Evolutionary conservation across 2,113 vertebrate species (phyloP).

Genomic region (Brachionichthys hirsutus): DNA sequence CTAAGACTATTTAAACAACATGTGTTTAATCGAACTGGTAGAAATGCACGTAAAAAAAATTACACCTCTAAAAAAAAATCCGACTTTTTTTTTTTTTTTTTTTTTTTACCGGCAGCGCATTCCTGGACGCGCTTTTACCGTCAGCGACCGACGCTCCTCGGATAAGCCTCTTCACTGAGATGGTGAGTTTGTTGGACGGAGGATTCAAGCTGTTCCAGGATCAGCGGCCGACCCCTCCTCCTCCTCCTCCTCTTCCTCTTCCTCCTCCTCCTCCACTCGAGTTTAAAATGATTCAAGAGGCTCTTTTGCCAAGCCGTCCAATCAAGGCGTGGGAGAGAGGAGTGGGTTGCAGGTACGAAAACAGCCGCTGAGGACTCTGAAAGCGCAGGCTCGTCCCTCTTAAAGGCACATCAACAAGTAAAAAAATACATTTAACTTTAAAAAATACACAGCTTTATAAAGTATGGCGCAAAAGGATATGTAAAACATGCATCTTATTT

Average conservation of each 20-base stretch:
- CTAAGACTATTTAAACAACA: background rate
- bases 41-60: background rate
- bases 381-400: no score
- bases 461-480: no score
- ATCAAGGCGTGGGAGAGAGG: no score
- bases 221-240: conserved; percentile 27
- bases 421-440: conserved; percentile 14
- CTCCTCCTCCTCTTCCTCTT: conserved; percentile 25
- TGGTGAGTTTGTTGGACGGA: conserved; percentile 22
- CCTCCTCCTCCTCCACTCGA: no score
- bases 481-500: no score
- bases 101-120: conserved; percentile 2
- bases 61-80: background rate
- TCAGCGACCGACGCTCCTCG: conserved; percentile 11
- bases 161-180: conserved; percentile 49
- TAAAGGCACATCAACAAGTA: no score
- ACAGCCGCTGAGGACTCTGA: no score
- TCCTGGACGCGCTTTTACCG: background rate
- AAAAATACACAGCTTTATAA: background rate
- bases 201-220: conserved; percentile 22
- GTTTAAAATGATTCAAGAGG: conserved; percentile 73
- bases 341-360: no score
- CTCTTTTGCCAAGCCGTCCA: conserved; percentile 59
- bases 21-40: background rate
- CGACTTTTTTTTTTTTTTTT: no score